Evolutionary conservation across 2,113 vertebrate genomes (phyloP).

Genomic region (Tyto alba): DNA sequence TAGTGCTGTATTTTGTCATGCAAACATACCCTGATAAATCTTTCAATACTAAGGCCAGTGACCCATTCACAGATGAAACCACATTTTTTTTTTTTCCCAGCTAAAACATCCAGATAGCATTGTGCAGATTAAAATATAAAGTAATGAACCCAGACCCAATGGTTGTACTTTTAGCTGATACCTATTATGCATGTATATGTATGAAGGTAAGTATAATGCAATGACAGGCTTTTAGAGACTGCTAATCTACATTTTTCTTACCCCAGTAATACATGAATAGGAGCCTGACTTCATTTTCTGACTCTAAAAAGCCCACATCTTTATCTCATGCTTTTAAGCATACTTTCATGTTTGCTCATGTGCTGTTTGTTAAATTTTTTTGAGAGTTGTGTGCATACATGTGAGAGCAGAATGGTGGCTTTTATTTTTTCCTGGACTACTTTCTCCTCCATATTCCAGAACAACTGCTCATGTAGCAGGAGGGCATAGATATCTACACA

Average conservation of each 20-base stretch:
- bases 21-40: slow-evolving; percentile 43
- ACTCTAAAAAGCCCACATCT: neutral
- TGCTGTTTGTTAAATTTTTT: neutral
- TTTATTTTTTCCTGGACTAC: neutral
- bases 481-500: neutral
- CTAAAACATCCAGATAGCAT: neutral
- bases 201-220: neutral
- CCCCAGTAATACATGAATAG: neutral
- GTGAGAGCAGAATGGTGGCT: neutral
- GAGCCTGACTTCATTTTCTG: slow-evolving; percentile 5
- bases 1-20: slow-evolving; percentile 35
- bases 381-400: neutral
- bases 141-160: neutral
- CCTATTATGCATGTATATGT: neutral
- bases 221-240: slow-evolving; percentile 7
- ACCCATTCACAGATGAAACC: slow-evolving; percentile 19
- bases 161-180: neutral
- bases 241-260: slow-evolving; percentile 19
- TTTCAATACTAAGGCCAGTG: slow-evolving; percentile 27
- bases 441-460: neutral
- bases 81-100: neutral
- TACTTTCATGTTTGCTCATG: neutral
- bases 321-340: neutral
- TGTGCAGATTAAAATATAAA: slow-evolving; percentile 1
- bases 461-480: neutral